Percentiles rank a stretch among this genome's conserved stretches.
These are phyloP conservation scores for Caretta caretta DNA, from an alignment of 2,113 vertebrate species.

Conservation along the genomic window DNA sequence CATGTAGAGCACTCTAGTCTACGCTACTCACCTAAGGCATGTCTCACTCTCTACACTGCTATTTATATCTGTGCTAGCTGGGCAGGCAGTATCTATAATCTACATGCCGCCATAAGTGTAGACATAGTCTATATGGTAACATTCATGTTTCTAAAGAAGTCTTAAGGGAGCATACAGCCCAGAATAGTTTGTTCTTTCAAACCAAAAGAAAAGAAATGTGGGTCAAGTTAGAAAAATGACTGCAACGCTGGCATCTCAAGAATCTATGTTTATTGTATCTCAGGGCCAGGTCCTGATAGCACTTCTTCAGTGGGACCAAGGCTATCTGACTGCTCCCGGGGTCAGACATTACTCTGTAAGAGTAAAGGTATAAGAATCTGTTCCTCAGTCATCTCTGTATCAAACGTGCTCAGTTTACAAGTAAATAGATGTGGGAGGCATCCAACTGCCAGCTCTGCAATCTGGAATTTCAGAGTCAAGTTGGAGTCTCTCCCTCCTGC, in stretches of 20 bases:
- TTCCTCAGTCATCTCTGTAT: not conserved
- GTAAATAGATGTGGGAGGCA: not conserved
- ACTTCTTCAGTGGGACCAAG: too few species aligned
- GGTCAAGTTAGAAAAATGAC: not conserved
- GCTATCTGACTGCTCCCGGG: not conserved
- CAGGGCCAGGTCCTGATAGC: not conserved
- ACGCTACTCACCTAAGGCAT: not conserved
- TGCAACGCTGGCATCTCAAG: not conserved
- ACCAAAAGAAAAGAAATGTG: not conserved
- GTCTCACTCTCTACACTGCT: not conserved
- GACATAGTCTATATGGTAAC: not conserved
- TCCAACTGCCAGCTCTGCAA: not conserved
- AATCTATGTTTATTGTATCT: not conserved
- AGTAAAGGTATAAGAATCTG: not conserved
- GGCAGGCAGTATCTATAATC: too few species aligned
- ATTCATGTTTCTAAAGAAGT: not conserved
- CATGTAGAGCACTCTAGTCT: not conserved
- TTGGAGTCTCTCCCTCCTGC: not conserved
- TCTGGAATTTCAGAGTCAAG: not conserved
- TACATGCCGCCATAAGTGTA: not conserved
- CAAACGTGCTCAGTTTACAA: not conserved
- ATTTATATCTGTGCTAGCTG: not conserved
- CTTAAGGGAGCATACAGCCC: not conserved
- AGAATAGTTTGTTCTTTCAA: accelerated
- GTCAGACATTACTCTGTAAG: not conserved